These are phyloP conservation scores for Branchinecta lindahli DNA, from an alignment of 1,140 invertebrate genomes.

Conservation along the genomic window DNA sequence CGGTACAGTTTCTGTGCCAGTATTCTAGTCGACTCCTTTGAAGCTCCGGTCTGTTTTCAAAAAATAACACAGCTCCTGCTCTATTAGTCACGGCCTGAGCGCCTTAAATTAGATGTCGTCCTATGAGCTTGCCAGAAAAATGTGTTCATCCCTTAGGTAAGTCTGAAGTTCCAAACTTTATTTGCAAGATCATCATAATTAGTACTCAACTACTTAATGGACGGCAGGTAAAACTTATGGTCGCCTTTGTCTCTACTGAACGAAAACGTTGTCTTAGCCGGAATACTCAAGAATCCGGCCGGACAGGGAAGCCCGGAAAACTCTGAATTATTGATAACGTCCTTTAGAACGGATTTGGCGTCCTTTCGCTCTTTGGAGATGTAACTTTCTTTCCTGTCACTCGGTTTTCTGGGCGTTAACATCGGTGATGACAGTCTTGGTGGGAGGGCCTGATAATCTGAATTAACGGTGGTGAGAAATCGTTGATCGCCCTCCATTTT, in stretches of 20 bases:
- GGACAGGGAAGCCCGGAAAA: slow-evolving; percentile 1
- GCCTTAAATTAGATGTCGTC: no score
- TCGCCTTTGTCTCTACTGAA: background rate
- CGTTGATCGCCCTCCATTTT: background rate
- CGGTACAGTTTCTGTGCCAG: no score
- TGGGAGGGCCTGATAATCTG: background rate
- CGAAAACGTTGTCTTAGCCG: background rate
- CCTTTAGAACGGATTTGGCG: background rate
- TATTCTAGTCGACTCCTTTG: no score
- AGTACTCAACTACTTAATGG: background rate
- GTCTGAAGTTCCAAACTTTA: no score
- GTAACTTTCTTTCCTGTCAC: background rate
- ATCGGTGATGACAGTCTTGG: background rate
- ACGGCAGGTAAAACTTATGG: background rate
- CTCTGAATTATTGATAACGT: background rate
- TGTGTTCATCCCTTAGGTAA: no score
- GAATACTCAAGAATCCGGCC: background rate
- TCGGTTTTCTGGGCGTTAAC: background rate
- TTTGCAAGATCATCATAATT: no score
- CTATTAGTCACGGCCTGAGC: no score
- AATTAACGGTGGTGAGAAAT: background rate
- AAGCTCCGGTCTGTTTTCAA: no score
- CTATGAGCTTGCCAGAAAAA: no score
- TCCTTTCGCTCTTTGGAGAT: background rate
- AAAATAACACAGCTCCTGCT: no score